Evolutionary conservation across 2,797 vertebrate species (phyloP).

Genomic region (Pogonophryne albipinna): DNA sequence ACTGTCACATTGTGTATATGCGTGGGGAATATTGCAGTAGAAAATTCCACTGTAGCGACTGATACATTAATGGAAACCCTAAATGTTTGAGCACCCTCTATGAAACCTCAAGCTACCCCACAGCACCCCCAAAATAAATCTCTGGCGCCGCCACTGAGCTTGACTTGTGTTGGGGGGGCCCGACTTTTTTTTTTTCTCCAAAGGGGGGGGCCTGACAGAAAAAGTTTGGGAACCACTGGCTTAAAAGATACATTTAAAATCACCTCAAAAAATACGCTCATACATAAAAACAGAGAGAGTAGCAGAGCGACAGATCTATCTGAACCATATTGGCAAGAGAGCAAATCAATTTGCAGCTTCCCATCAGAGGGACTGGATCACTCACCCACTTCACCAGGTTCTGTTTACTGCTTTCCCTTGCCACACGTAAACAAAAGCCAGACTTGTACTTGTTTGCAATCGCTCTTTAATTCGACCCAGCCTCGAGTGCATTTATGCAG

Average conservation of each 20-base stretch:
- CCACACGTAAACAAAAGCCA: constrained; percentile 79
- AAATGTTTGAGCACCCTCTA: too few species aligned
- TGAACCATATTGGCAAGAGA: constrained; percentile 47
- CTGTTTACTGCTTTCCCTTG: constrained; percentile 77
- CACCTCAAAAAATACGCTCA: constrained; percentile 22
- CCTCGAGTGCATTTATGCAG: constrained; percentile 66
- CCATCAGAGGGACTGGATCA: constrained; percentile 60
- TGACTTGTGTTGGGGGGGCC: too few species aligned
- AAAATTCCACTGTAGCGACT: too few species aligned
- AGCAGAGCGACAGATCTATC: constrained; percentile 23
- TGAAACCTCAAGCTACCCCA: too few species aligned
- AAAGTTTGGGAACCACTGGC: too few species aligned
- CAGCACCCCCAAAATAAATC: too few species aligned
- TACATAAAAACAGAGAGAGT: constrained; percentile 20
- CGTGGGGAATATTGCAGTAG: too few species aligned
- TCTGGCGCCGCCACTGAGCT: too few species aligned
- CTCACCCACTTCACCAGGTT: constrained; percentile 53
- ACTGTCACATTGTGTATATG: too few species aligned
- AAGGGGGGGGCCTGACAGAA: too few species aligned
- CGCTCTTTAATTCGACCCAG: constrained; percentile 83
- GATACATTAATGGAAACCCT: too few species aligned
- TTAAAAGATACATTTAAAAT: constrained; percentile 38
- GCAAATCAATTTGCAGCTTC: constrained; percentile 55
- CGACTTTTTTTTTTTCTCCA: too few species aligned
- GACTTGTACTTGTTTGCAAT: constrained; percentile 73